Base-by-base conservation (phyloP, 2,113 vertebrate species). In the Procavia capensis region DNA sequence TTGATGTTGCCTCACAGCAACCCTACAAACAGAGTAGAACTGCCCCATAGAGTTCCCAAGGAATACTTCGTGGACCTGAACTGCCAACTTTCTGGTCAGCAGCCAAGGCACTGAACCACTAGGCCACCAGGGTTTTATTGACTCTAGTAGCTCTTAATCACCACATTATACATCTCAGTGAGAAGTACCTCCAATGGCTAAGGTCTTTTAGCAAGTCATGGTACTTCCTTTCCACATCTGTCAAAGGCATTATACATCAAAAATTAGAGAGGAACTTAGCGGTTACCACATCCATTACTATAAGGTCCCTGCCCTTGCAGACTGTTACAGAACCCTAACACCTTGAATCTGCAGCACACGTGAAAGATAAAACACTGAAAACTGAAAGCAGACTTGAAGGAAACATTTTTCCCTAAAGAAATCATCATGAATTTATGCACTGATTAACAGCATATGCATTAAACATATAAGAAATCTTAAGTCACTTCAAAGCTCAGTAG, bases 321-420 rank as follows among this genome's bases (percentile, higher is more conserved):
- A 86, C 63, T 87, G 6, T 50, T 80, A 64, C 31, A 81, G 86
- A 84, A 95, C 54, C 78, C 95, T 17, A 47, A 22, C 4, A 74
- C 13, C 68, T 47, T 88, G 88, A 85, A 36, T 89, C 6, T 88
- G 36, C 4, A 92, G 39, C 83, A 76, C 39, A 88, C 5, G 66
- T 70, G 47, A 85, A 6, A n/a, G 36, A 85, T 27, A 39, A 96
- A 94, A 61, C 43, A 79, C 2, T 66, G 36, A 90, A 95, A 85
- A 63, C 0, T 68, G 43, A 94, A 83, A 63, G 85, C 76, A 88
- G 59, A 54, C 25, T 92, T 24, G 41, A 84, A 95, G 64, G 22
- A 79, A 90, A 41, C 2, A 47, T 61, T 83, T 86, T 78, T 57
- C 34, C 70, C 34, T 36, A 41, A 41, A 83, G n/a, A 79, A 72